Evolutionary conservation across 2,113 vertebrate species (phyloP).

Genomic region (Neopipo cinnamomea): DNA sequence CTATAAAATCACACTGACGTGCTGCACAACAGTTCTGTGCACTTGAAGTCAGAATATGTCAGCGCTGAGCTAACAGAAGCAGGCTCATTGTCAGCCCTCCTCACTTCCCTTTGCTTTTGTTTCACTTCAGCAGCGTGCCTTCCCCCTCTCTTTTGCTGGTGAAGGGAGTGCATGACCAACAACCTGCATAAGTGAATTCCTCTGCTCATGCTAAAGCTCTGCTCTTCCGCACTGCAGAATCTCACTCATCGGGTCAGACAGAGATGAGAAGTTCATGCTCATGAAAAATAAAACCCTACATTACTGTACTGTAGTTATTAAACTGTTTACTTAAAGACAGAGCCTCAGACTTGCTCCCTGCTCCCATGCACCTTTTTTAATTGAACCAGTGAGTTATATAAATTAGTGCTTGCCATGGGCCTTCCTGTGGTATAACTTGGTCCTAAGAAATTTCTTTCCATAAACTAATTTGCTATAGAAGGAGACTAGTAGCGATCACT

Average conservation of each 20-base stretch:
- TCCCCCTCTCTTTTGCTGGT: not conserved
- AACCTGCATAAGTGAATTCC: not conserved
- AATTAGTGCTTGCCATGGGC: not conserved
- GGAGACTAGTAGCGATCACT: not conserved
- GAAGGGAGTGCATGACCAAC: accelerated
- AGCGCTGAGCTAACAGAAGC: not conserved
- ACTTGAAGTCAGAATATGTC: not conserved
- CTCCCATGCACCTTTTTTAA: not conserved
- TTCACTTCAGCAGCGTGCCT: accelerated
- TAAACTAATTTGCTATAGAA: not conserved
- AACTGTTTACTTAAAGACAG: not conserved
- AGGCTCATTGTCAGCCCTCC: not conserved
- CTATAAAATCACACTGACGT: not conserved
- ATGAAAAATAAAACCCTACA: not conserved
- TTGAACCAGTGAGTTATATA: not conserved
- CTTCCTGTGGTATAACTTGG: not conserved
- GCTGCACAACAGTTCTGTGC: not conserved
- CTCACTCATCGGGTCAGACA: not conserved
- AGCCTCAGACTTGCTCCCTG: not conserved
- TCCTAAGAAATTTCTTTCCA: not conserved
- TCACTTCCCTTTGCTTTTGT: not conserved
- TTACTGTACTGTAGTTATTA: not conserved
- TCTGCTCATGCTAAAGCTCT: not conserved
- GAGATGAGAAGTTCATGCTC: not conserved
- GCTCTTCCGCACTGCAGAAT: not conserved